Evolutionary conservation across 2,888 invertebrate genomes (phyloP), one percentile per base, ranked within the genome.

Genomic region (Synanthedon tipuliformis): DNA sequence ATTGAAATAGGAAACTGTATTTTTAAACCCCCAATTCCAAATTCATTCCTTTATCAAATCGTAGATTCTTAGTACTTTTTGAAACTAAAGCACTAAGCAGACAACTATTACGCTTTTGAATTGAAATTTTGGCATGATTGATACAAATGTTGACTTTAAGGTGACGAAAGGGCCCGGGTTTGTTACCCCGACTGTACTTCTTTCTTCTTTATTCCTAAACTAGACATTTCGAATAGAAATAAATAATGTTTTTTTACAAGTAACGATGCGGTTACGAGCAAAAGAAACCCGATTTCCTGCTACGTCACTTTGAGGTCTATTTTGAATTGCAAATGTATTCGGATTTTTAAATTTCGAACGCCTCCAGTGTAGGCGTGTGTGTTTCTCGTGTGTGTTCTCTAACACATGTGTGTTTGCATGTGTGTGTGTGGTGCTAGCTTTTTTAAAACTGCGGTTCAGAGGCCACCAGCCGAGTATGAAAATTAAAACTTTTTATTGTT

Each of bases 301-400:
- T 71, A 77, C 80, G 83, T 84, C 82, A 82, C 67, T 66, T 23
- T 64, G 63, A 62, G 66, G 60, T 57, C 64, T 63, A 66, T 68
- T 63, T 63, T 75, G 73, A 74, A 73, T 75, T 75, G 75, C 73
- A 71, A 85, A 85, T 84, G 75, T 59, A 71, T 66, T 78, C 71
- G 69, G 68, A 78, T 78, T 82, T 82, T 70, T 73, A 80, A 75
- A 73, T 73, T 75, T 68, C 64, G 68, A 78, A 75, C 75, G 75
- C 67, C 71, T 71, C 68, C 65, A 56, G 63, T 64, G 81, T 79
- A 70, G 81, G 81, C 68, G 71, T 66, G 58, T 58, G 62, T 59
- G 34, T 48, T 23, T 23, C 11, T 13, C 13, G 40, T 4, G 12
- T 51, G 34, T 34, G 10, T 34, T 34, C 34, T 10, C 34, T 34